Evolutionary conservation across 1,140 invertebrate species (phyloP), one percentile per base, ranked within the genome.

Genomic region (Chrysomallon squamiferum): DNA sequence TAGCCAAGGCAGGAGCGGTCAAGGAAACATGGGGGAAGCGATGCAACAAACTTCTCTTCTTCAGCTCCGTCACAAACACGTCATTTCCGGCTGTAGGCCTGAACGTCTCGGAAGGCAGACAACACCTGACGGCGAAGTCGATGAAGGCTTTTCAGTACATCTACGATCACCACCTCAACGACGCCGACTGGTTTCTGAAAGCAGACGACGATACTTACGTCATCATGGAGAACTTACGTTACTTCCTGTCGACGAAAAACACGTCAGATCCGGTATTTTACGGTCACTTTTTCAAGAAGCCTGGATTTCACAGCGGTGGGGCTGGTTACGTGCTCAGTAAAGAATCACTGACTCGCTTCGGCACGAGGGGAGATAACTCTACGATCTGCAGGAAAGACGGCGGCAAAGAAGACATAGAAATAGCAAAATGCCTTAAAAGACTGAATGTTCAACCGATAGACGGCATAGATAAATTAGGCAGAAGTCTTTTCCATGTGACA

Each of bases 1-100:
- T 94, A 75, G 92, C 89, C 66, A 95, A 96, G 83, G 96, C 96
- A 0, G 89, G 88, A 29, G 95, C 97, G 75, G 94, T 99, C 0
- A 96, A 97, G 84, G 92, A 93, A 2, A 87, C 86, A 2, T 87
- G 86, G 86, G 86, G 83, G 3, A 65, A 74, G 32, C 65, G 84
- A 22, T 87, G 86, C 71, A 85, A 96, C 80, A 91, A 91, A 66
- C 80, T 96, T 0, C 79, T 97, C 0, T 96, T 96, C 74, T 95
- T 96, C 93, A 95, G 93, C 77, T 92, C 92, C 0, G 85, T 84
- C 61, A 87, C 90, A 85, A 92, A 92, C 92, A 83, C 52, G 0
- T 32, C 30, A 2, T 62, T 75, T 25, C 69, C 73, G 15, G 62
- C 57, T 1, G 59, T 73, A 33, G 66, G 61, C 5, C 30, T 78